Evolutionary conservation across 2,888 invertebrate species (phyloP), one percentile per base, ranked within the genome.

Genomic region (Luperina testacea): DNA sequence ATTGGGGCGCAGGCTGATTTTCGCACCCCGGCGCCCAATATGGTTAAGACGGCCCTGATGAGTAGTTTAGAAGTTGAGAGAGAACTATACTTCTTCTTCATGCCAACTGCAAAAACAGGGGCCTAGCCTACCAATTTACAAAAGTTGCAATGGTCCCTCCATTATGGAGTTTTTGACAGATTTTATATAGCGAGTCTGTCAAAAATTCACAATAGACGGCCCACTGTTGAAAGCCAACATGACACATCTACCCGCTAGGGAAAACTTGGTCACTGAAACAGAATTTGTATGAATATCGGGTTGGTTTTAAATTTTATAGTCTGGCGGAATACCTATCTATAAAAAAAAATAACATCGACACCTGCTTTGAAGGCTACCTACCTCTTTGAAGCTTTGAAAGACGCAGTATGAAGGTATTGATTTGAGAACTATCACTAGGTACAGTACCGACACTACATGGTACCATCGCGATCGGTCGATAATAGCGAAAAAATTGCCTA

Each of bases 371-470:
- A 57, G n/a, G 20, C 9, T 11, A 65, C 15, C 9, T 11, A 65
- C 20, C 15, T n/a, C 48, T 32, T 57, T 57, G 24, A 57, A 57
- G 57, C 24, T 57, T 11, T 38, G 45, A 81, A 85, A 45, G 69
- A 64, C 59, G 45, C 15, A 15, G 20, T 27, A 20, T 7, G 7
- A 63, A 69, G 11, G 0, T 67, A 82, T 75, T 86, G 82, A 86
- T 82, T 75, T 61, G 45, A 81, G 2, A 67, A n/a, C 5, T 32
- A 82, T 9, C 11, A 65, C 8, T 72, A 57, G 24, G 61, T 57
- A 77, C 51, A 70, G 67, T 64, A 82, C 87, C 67, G 87, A 83
- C 68, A 88, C 88, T 24, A 83, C 77, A 57, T 86, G 88, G 87
- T 88, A 86, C 86, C 75, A 72, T 9, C 17, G 61, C 86, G 74